phyloP scores from a whole-genome alignment of 2,113 vertebrate species.

The Nettapus auritus region DNA sequence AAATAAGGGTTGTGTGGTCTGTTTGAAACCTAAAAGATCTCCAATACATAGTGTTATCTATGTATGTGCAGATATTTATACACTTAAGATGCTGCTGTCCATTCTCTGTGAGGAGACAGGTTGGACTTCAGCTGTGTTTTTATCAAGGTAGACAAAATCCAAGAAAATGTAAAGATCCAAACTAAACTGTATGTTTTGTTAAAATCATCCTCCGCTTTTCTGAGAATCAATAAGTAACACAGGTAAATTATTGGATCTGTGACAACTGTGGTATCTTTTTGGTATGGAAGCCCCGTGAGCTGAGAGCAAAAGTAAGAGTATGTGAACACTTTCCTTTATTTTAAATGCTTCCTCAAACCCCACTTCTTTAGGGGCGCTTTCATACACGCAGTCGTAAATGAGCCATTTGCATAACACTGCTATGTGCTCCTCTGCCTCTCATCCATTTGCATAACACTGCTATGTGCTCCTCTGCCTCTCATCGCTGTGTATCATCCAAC shows the following conservation, averaged over 20 bases:
- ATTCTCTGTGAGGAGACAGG: not conserved
- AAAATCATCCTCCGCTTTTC: not conserved
- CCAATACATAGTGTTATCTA: not conserved
- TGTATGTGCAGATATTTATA: not conserved
- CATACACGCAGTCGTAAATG: not conserved
- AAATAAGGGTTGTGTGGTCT: not conserved
- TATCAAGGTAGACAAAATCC: not conserved
- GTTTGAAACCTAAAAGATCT: not conserved
- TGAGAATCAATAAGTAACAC: not conserved
- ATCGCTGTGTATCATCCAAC: accelerated
- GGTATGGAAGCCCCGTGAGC: not conserved
- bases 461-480: not conserved
- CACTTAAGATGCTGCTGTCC: not conserved
- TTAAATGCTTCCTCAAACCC: not conserved
- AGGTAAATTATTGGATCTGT: not conserved
- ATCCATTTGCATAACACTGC: not conserved
- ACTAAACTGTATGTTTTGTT: not conserved
- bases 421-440: not conserved
- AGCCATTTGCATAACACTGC: not conserved
- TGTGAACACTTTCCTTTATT: not conserved
- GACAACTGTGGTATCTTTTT: not conserved
- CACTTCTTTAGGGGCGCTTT: not conserved
- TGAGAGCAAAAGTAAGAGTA: not conserved
- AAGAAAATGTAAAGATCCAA: not conserved
- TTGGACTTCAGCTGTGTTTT: not conserved